Base-by-base conservation (phyloP, 2,797 vertebrate genomes). In the Agapornis canus region DNA sequence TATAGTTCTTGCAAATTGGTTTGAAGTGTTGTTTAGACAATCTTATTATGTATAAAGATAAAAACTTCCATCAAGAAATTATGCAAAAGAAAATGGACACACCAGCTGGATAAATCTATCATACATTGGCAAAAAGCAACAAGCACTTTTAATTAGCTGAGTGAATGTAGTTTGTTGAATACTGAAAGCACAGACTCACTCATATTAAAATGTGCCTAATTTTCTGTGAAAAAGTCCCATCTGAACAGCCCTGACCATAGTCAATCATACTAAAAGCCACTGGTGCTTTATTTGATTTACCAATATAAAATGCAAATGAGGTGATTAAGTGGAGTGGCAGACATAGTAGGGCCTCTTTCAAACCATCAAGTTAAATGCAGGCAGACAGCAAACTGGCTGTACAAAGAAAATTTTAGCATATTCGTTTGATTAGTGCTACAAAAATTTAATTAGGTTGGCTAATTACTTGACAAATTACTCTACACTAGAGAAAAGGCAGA, bases 251-350 rank as follows among this genome's bases (percentile, higher is more conserved):
- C 98, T 98, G 99, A 98, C 99, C 98, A 98, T 98, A 99, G 99
- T 99, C 99, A 99, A 99, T 99, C 99, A 99, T 98, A 98, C 98
- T 99, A 99, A 99, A 99, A 99, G 99, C 99, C 98, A 98, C 97
- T 98, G 99, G 98, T 99, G 99, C 99, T 99, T 99, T 99, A 99
- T 99, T 99, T 99, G 99, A 99, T 99, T 99, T 99, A 99, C 99
- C 99, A 99, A 99, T 99, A 99, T 99, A 99, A 99, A 99, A 99
- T 99, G 99, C 99, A 99, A 99, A 99, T 99, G 93, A 99, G 98
- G 98, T 99, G 99, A 99, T 99, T 99, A 99, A 99, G 98, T 99
- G 98, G 99, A 99, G 99, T 99, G 98, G 98, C 98, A 98, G 98
- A 98, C 98, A 98, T 98, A 98, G 97, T 97, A 98, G 98, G 98